Conservation (phyloP, 2,888 invertebrate species). For the Gerris lacustris region DNA sequence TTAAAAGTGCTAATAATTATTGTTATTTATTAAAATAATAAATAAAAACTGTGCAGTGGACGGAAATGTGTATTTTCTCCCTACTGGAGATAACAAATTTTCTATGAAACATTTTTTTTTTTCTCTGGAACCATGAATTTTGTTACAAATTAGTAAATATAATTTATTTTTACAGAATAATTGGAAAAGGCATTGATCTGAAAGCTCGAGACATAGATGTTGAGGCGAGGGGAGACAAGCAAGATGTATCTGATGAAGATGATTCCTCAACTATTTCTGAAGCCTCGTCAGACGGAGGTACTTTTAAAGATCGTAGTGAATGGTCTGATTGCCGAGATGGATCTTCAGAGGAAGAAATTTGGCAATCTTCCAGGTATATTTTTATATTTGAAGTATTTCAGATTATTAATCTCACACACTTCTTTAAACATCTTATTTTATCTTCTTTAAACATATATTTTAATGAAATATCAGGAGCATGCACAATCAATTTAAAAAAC, state of each 20-base stretch:
- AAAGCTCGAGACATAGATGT: background rate
- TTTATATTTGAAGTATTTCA: background rate
- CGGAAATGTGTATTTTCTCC: no score
- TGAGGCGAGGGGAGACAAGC: background rate
- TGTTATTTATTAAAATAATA: no score
- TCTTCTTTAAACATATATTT: no score
- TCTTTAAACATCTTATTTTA: no score
- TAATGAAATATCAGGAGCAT: no score
- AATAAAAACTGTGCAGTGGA: no score
- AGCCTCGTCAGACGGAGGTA: background rate
- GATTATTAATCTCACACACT: background rate
- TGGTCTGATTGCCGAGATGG: background rate
- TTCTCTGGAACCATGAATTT: no score
- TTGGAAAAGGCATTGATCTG: background rate
- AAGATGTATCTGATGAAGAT: background rate
- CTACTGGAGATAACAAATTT: no score
- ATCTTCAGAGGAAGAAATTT: background rate
- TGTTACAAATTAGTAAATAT: no score
- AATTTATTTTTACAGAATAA: background rate
- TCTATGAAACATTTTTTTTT: no score
- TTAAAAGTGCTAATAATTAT: no score
- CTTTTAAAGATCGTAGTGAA: background rate
- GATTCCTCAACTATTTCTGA: background rate
- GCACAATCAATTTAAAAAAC: no score
- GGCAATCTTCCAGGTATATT: background rate